A percentile compares a stretch with the other conserved stretches of the same genome.
phyloP scores from a whole-genome alignment of 2,797 vertebrate species.

The Babyrousa celebensis region DNA sequence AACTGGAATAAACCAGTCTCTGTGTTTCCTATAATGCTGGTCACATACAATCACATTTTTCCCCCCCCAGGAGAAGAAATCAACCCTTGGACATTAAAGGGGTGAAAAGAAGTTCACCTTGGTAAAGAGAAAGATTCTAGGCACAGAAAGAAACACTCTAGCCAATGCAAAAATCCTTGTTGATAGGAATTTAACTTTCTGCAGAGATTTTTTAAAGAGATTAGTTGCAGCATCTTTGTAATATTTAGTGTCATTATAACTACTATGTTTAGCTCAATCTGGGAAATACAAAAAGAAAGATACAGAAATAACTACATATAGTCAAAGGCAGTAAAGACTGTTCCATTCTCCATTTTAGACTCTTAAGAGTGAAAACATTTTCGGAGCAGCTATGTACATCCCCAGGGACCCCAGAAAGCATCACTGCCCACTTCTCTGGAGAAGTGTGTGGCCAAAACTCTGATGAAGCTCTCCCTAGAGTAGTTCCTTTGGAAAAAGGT shows the following conservation, averaged over 20 bases:
- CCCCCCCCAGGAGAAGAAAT: background rate
- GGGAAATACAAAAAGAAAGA: background rate
- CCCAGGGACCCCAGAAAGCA: background rate
- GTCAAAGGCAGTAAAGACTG: background rate
- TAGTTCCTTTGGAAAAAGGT: background rate
- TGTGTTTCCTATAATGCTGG: background rate
- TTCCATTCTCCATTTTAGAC: background rate
- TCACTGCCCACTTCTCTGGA: background rate
- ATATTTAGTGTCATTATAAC: background rate
- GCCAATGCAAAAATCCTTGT: background rate
- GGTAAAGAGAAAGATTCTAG: background rate
- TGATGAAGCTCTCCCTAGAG: background rate
- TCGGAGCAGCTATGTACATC: background rate
- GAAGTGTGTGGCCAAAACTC: background rate
- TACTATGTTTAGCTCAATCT: background rate
- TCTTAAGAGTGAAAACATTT: background rate
- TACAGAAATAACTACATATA: background rate
- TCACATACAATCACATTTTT: background rate
- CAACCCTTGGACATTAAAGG: background rate
- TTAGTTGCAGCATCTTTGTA: background rate
- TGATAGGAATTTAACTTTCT: background rate
- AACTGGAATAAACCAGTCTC: background rate
- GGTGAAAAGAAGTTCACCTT: background rate
- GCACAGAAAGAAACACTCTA: background rate
- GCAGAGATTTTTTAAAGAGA: background rate